Conservation (phyloP, 2,888 invertebrate genomes). For the Spialia ferax region DNA sequence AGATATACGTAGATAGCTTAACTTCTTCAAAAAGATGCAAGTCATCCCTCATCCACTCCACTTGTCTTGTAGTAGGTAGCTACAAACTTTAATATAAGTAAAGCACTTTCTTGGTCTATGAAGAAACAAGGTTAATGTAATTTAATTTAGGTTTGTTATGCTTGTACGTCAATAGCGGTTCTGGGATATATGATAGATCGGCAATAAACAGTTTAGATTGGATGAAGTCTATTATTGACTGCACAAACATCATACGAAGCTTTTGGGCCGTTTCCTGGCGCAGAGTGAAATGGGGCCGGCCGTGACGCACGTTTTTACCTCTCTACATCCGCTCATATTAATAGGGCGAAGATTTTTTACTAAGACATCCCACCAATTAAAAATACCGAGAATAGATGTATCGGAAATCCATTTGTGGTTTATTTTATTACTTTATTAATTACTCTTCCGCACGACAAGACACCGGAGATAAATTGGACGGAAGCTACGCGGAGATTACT, state of each 20-base stretch:
- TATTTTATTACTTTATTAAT: background rate
- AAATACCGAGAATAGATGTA: conserved; percentile 37
- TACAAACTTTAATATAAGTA: background rate
- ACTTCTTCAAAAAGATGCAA: too few species aligned
- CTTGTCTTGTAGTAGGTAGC: background rate
- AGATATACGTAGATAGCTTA: too few species aligned
- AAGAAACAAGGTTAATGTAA: conserved; percentile 6
- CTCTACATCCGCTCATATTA: conserved; percentile 74
- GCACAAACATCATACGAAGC: conserved; percentile 76
- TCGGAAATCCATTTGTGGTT: conserved; percentile 23
- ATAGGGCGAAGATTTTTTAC: conserved; percentile 60
- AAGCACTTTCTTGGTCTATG: background rate
- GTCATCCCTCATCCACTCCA: too few species aligned
- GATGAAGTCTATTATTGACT: conserved; percentile 81
- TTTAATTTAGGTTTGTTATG: conserved; percentile 4
- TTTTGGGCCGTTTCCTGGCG: conserved; percentile 80
- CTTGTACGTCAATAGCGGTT: conserved; percentile 46
- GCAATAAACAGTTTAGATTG: conserved; percentile 56
- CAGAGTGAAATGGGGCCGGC: conserved; percentile 77
- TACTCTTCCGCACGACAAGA: background rate
- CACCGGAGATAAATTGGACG: background rate
- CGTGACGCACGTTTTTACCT: conserved; percentile 75
- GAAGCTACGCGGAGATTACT: background rate
- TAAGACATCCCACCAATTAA: conserved; percentile 51
- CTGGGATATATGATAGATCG: conserved; percentile 61